Evolutionary conservation across 2,113 vertebrate genomes (phyloP), one percentile per base, ranked within the genome.

Genomic region (Neomonachus schauinslandi): DNA sequence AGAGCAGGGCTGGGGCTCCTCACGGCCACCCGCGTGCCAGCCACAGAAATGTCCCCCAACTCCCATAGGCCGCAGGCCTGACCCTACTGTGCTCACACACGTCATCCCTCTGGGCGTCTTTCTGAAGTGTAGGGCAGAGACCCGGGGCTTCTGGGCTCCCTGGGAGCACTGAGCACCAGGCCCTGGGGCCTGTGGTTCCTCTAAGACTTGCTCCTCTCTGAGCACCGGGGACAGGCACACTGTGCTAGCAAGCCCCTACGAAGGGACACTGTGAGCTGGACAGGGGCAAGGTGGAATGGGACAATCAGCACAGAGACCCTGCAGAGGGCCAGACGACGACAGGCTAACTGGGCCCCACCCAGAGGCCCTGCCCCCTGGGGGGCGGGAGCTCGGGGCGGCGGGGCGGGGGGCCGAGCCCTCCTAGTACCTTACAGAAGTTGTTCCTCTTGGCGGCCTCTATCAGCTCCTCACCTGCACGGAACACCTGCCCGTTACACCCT

Each of bases 401-500:
- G 2, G 19, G 79, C 39, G 33, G 24, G 31, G 4, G 4, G 39
- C 3, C 0, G 16, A 26, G 3, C 22, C 81, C 31, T 16, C 1
- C 79, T 1, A 57, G 84, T 98, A 99, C 99, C 99, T 99, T 99
- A 95, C 98, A 99, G 91, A 99, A 97, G 93, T 99, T 99, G n/a
- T 99, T 99, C 19, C 95, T 99, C 98, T 99, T 99, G 97, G 99
- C 99, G 97, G 99, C 99, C 91, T 99, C 99, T 65, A 99, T 98
- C 80, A 99, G 98, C 97, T 98, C 95, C 81, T 99, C 99, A 89
- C 98, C 98, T 98, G 98, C 86, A 97, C 89, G 71, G 90, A 97
- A 98, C 65, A 98, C 2, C 42, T 1, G 7, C 76, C 3, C 1
- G n/a, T 98, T 95, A 98, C 72, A 94, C 67, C 61, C 72, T 11